Conservation (phyloP, 35 echinoderm and acorn worm species). For the Anneissia japonica region DNA sequence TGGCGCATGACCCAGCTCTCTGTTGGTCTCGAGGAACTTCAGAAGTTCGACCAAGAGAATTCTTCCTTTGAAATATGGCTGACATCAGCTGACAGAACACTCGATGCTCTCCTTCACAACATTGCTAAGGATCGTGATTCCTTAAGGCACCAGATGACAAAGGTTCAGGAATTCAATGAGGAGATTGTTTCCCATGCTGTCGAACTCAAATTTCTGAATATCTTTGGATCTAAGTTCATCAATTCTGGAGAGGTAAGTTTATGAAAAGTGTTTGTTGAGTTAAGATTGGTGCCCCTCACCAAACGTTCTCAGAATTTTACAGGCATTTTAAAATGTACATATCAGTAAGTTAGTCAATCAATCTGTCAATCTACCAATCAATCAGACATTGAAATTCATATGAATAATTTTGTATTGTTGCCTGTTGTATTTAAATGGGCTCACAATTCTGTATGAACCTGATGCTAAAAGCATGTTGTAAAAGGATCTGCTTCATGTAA, state of each 20-base stretch:
- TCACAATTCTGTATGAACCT: background rate
- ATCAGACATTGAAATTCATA: too few relatives aligned
- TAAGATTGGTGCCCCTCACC: too few relatives aligned
- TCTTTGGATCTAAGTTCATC: slow-evolving; percentile 89
- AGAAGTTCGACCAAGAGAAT: slow-evolving; percentile 93
- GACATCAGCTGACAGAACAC: slow-evolving; percentile 68
- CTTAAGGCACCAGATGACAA: slow-evolving; percentile 70
- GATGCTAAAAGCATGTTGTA: background rate
- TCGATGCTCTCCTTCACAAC: slow-evolving; percentile 76
- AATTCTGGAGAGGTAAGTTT: slow-evolving; percentile 83
- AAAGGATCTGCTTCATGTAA: background rate
- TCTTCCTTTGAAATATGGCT: slow-evolving; percentile 88
- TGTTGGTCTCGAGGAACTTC: slow-evolving; percentile 67
- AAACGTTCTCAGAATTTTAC: too few relatives aligned
- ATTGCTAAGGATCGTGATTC: slow-evolving; percentile 74
- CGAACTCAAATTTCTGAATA: slow-evolving; percentile 95
- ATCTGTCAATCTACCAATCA: too few relatives aligned
- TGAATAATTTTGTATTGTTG: too few relatives aligned
- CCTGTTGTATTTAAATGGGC: background rate
- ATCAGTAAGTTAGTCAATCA: too few relatives aligned
- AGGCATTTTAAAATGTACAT: too few relatives aligned
- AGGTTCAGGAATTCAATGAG: slow-evolving; percentile 88
- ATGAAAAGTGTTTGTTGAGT: too few relatives aligned
- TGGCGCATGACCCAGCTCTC: slow-evolving; percentile 54
- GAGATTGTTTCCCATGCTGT: slow-evolving; percentile 89